Base-by-base conservation (phyloP, 37 sponge, comb jelly and placozoan genomes). In the Aplysina aerophoba region DNA sequence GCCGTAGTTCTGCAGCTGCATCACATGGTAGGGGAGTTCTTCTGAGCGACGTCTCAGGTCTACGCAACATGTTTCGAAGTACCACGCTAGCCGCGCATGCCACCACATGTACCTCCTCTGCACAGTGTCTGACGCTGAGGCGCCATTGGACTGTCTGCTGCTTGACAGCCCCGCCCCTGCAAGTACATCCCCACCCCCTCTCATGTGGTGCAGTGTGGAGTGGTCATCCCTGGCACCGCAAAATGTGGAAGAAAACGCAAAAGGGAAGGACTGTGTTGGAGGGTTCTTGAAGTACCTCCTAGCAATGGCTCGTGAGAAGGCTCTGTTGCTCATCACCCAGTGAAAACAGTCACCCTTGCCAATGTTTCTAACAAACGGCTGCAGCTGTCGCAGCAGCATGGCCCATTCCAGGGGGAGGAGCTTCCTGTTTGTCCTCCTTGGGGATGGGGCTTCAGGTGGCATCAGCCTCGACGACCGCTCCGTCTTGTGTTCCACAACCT, bases 1-100 rank as follows among this genome's bases (percentile, higher is more conserved):
- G 3, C 65, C 73, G 30, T 33, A 25, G 36, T 84, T 44, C 24
- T 73, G 40, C 35, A 37, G 71, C 30, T 60, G 57, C 28, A 40
- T 50, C n/a, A 88, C 56, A 25, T 83, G 89, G 36, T 74, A 73
- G 15, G 89, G 89, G 30, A 88, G 63, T 59, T 88, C 89, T 38
- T 83, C 89, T 33, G 79, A 62, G 40, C 84, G 67, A 22, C 89
- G 34, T n/a, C 33, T 63, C 1, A 1, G 14, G 16, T 83, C 78
- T 13, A 30, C 55, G 25, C 33, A 56, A 40, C 54, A 72, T 21
- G n/a, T 36, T 22, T 81, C 67, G 73, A 88, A 88, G 75, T 83
- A 88, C 22, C 84, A 68, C n/a, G 79, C 84, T 35, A 88, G 53
- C 27, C 89, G 73, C 20, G 84, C 84, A 77, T 85, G 89, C 89